These are phyloP conservation scores for Vimba vimba DNA, from an alignment of 2,113 vertebrate species.

Conservation along the genomic window DNA sequence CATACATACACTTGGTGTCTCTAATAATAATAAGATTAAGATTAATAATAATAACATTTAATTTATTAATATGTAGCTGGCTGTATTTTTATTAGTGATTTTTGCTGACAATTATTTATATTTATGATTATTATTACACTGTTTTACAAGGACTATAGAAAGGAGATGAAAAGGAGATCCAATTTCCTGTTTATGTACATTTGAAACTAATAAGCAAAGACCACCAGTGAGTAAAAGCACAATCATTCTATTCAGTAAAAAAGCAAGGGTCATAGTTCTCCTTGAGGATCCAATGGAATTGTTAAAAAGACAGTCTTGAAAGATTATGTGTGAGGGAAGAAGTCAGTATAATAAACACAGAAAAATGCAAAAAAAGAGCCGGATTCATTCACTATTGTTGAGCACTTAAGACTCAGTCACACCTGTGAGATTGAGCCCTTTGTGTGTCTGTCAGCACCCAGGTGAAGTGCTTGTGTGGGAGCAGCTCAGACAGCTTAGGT, in stretches of 20 bases:
- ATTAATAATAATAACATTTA: too few relatives aligned
- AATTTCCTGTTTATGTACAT: background rate
- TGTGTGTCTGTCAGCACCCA: constrained; percentile 23
- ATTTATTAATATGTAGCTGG: background rate
- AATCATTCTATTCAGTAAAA: constrained; percentile 28
- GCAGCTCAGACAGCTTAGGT: constrained; percentile 18
- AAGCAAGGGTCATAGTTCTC: constrained; percentile 15
- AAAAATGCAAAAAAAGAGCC: background rate
- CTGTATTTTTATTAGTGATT: background rate
- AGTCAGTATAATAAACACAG: background rate
- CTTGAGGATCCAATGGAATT: constrained; percentile 16
- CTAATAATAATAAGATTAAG: too few relatives aligned
- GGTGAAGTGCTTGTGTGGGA: constrained; percentile 9
- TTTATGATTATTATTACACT: background rate
- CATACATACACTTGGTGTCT: too few relatives aligned
- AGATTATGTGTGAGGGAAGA: constrained; percentile 9
- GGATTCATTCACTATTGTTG: constrained; percentile 2
- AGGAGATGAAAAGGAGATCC: background rate
- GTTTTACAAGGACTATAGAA: background rate
- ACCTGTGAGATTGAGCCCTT: constrained; percentile 26
- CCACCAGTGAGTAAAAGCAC: background rate
- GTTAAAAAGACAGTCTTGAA: background rate
- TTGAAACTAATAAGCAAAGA: background rate
- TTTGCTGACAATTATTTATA: background rate
- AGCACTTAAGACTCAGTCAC: constrained; percentile 18